phyloP scores from a whole-genome alignment of 2,113 vertebrate genomes.

The Megaleporinus macrocephalus region DNA sequence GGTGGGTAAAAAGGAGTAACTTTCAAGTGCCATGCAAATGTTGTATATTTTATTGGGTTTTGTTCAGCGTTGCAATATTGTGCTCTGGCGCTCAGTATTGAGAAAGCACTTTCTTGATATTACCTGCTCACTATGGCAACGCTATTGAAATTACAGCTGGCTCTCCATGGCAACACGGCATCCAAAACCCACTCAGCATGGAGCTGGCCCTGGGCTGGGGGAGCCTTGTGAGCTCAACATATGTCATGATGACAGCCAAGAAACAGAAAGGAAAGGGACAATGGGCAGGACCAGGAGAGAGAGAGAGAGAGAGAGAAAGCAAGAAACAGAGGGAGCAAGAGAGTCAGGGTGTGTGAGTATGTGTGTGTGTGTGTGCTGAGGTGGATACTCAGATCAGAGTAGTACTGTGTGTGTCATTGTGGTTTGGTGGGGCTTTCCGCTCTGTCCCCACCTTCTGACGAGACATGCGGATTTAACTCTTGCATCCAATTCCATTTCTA shows the following conservation, averaged over 20 bases:
- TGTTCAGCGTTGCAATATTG: constrained; percentile 5
- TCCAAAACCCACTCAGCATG: constrained; percentile 53
- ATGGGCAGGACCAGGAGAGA: not conserved
- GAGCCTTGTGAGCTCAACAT: constrained; percentile 52
- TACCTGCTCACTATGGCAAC: constrained; percentile 57
- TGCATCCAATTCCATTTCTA: constrained; percentile 48
- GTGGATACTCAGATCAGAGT: constrained; percentile 6
- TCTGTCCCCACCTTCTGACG: constrained; percentile 20
- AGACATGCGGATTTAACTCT: constrained; percentile 46
- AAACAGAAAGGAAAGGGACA: constrained; percentile 26
- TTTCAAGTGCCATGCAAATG: not conserved
- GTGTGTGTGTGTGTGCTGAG: not conserved
- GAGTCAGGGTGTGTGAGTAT: not conserved
- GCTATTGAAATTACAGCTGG: constrained; percentile 54
- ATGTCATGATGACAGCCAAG: constrained; percentile 60
- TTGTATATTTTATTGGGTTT: constrained; percentile 1
- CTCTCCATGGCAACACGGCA: constrained; percentile 66
- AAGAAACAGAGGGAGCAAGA: not conserved
- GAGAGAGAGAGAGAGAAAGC: not conserved
- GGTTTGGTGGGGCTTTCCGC: not conserved
- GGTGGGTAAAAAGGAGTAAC: not conserved
- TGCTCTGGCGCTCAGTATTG: constrained; percentile 12
- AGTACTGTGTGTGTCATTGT: constrained; percentile 32
- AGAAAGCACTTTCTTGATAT: constrained; percentile 46
- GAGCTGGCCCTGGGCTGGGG: constrained; percentile 28